These are phyloP conservation scores for Sinocyclocheilus anshuiensis DNA, from an alignment of 2,113 vertebrate species.

Conservation along the genomic window DNA sequence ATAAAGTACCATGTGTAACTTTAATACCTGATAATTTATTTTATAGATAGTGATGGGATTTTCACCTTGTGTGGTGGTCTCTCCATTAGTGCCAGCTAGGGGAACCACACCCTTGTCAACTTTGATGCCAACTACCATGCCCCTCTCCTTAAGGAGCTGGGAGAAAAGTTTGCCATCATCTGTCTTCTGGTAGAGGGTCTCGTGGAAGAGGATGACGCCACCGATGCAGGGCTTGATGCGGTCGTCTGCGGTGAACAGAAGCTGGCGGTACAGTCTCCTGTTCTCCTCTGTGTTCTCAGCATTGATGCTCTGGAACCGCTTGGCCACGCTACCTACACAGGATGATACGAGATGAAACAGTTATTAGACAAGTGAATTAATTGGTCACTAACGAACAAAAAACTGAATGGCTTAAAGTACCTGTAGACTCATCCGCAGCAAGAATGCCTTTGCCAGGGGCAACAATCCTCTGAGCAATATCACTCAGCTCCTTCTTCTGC, in stretches of 20 bases:
- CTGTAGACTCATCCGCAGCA: conserved; percentile 90
- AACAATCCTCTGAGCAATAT: conserved; percentile 84
- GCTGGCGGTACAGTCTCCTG: conserved; percentile 81
- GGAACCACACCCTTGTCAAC: conserved; percentile 83
- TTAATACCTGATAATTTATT: not conserved
- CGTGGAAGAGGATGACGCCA: conserved; percentile 83
- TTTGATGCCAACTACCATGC: conserved; percentile 81
- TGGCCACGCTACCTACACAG: conserved; percentile 80
- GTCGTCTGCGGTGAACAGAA: conserved; percentile 79
- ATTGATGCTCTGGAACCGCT: conserved; percentile 80
- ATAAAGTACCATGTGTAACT: not conserved
- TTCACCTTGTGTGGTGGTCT: conserved; percentile 82
- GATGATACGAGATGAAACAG: not conserved
- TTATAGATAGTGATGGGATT: conserved; percentile 12
- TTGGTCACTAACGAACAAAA: not conserved
- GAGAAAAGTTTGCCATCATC: conserved; percentile 78
- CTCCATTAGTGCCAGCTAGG: conserved; percentile 81
- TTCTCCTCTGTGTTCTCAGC: conserved; percentile 84
- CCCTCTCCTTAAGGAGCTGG: conserved; percentile 77
- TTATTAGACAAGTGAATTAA: not conserved
- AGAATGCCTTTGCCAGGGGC: conserved; percentile 89
- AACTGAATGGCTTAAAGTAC: conserved; percentile 62
- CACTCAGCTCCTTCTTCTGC: conserved; percentile 90
- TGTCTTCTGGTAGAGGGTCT: conserved; percentile 82
- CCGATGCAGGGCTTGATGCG: conserved; percentile 80